phyloP scores from a whole-genome alignment of 1,140 invertebrate genomes.

The Pectinophora gossypiella region DNA sequence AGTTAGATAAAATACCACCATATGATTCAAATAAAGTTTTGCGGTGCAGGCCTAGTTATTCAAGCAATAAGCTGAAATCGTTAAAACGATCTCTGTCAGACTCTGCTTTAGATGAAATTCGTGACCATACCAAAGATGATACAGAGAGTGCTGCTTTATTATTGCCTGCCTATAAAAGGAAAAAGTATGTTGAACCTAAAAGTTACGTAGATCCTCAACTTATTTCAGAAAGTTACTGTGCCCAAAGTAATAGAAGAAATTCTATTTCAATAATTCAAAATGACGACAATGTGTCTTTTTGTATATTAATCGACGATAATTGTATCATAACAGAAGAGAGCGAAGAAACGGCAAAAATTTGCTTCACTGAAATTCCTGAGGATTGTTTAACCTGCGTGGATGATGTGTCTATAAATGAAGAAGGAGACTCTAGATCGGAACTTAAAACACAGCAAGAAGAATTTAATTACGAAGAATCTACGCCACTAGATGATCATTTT shows the following conservation, averaged over 20 bases:
- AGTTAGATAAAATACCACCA: neutral
- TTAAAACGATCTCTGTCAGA: constrained; percentile 61
- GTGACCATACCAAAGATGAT: neutral
- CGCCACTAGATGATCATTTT: neutral
- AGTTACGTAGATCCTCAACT: constrained; percentile 26
- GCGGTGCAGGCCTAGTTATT: neutral
- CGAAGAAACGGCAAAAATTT: constrained; percentile 40
- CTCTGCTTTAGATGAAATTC: constrained; percentile 36
- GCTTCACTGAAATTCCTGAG: constrained; percentile 35
- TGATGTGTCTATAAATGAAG: neutral
- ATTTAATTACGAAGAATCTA: neutral
- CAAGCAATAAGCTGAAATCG: neutral
- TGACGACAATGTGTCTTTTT: constrained; percentile 54
- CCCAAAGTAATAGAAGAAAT: constrained; percentile 51
- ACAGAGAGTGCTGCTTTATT: neutral
- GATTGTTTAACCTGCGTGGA: constrained; percentile 23
- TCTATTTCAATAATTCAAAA: constrained; percentile 54
- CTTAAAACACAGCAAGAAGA: neutral
- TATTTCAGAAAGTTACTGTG: constrained; percentile 36
- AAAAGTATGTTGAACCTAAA: constrained; percentile 25
- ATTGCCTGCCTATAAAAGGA: constrained; percentile 30
- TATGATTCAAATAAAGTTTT: neutral
- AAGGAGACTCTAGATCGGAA: too few species aligned
- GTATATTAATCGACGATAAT: constrained; percentile 58
- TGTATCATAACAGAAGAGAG: constrained; percentile 51